phyloP scores from a whole-genome alignment of 2,888 invertebrate genomes.

The Pseudococcus viburni region DNA sequence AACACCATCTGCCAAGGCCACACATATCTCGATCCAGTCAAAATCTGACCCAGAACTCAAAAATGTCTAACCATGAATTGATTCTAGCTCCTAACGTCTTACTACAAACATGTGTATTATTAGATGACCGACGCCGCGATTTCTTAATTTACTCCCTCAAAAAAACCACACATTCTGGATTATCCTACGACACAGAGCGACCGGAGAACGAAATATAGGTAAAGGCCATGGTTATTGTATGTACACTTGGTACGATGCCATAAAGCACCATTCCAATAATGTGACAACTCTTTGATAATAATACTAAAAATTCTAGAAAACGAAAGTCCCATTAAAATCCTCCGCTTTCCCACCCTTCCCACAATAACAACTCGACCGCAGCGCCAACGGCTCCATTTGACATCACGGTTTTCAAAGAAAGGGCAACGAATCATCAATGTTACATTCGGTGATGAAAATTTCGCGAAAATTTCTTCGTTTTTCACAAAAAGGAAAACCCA shows the following conservation, averaged over 20 bases:
- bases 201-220: constrained; percentile 2
- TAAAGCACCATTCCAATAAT: constrained; percentile 55
- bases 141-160: constrained; percentile 15
- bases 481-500: neutral
- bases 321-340: constrained; percentile 31
- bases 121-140: constrained; percentile 30
- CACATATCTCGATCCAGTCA: neutral
- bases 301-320: constrained; percentile 44
- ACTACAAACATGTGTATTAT: constrained; percentile 10
- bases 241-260: constrained; percentile 33
- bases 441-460: neutral
- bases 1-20: neutral
- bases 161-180: neutral
- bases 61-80: neutral
- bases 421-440: neutral
- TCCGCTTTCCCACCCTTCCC: neutral
- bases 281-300: constrained; percentile 51
- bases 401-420: neutral
- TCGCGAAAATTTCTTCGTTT: constrained; percentile 31
- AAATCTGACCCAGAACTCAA: constrained; percentile 17
- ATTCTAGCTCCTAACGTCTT: neutral
- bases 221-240: constrained; percentile 48
- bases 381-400: neutral
- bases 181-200: neutral
- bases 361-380: neutral